Base-by-base conservation (phyloP, 2,113 vertebrate species). In the Tiliqua scincoides region DNA sequence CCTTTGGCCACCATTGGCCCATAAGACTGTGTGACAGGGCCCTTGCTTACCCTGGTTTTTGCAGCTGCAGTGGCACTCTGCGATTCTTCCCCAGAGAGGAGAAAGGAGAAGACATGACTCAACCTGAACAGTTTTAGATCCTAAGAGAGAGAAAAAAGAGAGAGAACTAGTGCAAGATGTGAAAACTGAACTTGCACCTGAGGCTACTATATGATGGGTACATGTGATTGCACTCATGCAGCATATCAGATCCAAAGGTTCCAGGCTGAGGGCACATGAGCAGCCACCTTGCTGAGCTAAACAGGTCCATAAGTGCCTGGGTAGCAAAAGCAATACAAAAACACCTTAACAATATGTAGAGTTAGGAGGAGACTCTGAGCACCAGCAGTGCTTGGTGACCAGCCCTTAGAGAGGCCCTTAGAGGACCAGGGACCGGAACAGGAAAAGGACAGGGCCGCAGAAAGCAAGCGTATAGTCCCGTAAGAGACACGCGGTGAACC, bases 71-170 rank as follows among this genome's bases (percentile, higher is more conserved):
- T 0, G 96, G 93, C 68, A 79, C 18, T 82, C 94, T 93, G 65
- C 85, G 96, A 15, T 82, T 93, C 87, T 96, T 97, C 87, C 93
- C 96, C 89, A 97, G 89, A 83, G 93, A 94, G 9, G 96, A 94
- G 54, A 96, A 79, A 35, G 96, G 96, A 21, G 96, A 96, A 79
- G 95, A 96, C 97, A 97, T 97, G 15, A 10, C 65, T 72, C 37
- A 21, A 17, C 57, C 57, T 59, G 68, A 65, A 63, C 40, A 40
- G 43, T 73, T 86, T 65, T 72, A 86, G 27, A 73, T 21, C n/a
- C 85, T 86, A 65, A 12, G 30, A 23, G 11, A 30, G 40, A 11
- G 4, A 48, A 5, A 48, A 71, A 65, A 80, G 68, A 81, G 8
- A 40, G 20, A 78, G 54, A 78, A 57, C 48, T 35, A 25, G 63